These are phyloP conservation scores for Sebastes iracundus DNA, from an alignment of 2,797 vertebrate species.

Conservation along the genomic window DNA sequence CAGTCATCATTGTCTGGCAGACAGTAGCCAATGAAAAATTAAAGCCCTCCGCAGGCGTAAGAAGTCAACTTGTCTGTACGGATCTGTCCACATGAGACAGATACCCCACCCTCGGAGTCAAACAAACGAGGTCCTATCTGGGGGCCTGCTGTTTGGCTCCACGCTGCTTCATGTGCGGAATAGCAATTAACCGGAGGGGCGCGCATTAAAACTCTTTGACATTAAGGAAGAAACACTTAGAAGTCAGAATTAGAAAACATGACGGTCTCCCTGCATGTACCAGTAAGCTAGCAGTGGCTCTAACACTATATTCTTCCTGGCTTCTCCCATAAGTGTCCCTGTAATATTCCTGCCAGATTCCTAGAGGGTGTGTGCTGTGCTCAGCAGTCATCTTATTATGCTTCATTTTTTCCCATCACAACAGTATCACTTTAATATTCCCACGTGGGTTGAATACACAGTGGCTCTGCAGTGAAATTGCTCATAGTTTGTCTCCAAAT, in stretches of 20 bases:
- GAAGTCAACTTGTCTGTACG: constrained; percentile 64
- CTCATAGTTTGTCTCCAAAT: constrained; percentile 7
- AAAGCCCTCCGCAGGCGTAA: constrained; percentile 58
- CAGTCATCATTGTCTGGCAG: constrained; percentile 61
- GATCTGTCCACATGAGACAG: constrained; percentile 49
- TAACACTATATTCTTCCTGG: constrained; percentile 40
- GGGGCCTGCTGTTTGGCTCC: constrained; percentile 56
- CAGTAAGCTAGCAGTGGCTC: constrained; percentile 16
- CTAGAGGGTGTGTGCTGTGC: constrained; percentile 39
- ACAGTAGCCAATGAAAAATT: constrained; percentile 70
- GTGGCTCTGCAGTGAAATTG: constrained; percentile 12
- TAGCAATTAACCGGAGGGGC: constrained; percentile 68
- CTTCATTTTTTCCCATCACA: constrained; percentile 37
- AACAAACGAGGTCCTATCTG: constrained; percentile 73
- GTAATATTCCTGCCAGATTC: constrained; percentile 44
- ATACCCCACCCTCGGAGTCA: constrained; percentile 43
- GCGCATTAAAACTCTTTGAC: constrained; percentile 32
- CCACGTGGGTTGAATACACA: constrained; percentile 31
- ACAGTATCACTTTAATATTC: constrained; percentile 37
- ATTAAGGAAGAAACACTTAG: constrained; percentile 7
- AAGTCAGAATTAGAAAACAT: constrained; percentile 24
- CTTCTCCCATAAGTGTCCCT: constrained; percentile 25
- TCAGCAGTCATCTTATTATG: constrained; percentile 53
- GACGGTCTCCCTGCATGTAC: constrained; percentile 6
- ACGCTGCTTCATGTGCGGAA: constrained; percentile 59